Evolutionary conservation across 2,797 vertebrate species (phyloP).

Genomic region (Harpagifer antarcticus): DNA sequence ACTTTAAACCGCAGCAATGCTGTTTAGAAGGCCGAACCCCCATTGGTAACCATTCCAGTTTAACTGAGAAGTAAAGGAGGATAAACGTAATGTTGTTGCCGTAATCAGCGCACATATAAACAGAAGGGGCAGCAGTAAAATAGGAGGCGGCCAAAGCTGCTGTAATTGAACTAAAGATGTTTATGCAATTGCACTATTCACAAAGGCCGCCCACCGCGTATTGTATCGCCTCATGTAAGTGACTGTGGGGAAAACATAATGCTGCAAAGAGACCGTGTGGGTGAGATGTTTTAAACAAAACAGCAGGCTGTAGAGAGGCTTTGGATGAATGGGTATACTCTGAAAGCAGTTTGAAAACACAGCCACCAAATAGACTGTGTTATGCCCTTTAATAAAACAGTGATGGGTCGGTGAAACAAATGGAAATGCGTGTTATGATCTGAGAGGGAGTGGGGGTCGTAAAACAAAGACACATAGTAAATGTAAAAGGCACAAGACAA

Average conservation of each 20-base stretch:
- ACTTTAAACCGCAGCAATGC: not conserved
- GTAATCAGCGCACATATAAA: constrained; percentile 22
- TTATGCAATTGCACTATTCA: constrained; percentile 73
- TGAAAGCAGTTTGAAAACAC: constrained; percentile 32
- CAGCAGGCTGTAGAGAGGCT: constrained; percentile 18
- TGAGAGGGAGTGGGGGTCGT: not conserved
- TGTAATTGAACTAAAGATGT: constrained; percentile 70
- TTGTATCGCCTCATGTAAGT: constrained; percentile 37
- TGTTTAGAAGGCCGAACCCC: constrained; percentile 1
- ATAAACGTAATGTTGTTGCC: constrained; percentile 27
- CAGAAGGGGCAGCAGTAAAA: constrained; percentile 27
- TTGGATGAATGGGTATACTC: constrained; percentile 24
- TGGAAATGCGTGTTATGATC: constrained; percentile 12
- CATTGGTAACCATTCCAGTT: constrained; percentile 19
- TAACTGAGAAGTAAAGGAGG: constrained; percentile 48
- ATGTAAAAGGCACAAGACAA: not conserved
- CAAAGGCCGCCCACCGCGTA: constrained; percentile 53
- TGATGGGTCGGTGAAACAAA: constrained; percentile 14
- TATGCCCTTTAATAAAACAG: constrained; percentile 23
- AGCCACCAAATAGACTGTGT: constrained; percentile 11
- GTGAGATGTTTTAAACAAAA: constrained; percentile 30
- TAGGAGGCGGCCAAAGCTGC: constrained; percentile 31
- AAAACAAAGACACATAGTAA: constrained; percentile 19
- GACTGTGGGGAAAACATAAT: constrained; percentile 43
- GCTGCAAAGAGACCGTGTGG: constrained; percentile 33